Conservation (phyloP, 1,140 invertebrate species). For the Macrobrachium nipponense region DNA sequence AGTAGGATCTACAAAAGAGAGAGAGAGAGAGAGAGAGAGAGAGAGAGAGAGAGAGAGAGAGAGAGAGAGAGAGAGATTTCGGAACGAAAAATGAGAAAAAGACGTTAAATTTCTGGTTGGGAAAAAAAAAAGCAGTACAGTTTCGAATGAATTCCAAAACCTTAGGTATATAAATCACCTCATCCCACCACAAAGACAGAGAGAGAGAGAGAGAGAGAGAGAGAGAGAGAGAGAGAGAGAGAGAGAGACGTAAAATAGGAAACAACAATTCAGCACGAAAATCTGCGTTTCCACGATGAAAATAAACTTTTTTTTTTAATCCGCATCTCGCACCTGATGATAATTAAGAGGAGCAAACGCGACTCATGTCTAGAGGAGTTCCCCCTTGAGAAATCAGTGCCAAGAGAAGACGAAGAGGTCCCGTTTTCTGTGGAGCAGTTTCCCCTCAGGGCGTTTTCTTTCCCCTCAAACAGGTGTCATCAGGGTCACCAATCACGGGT, state of each 20-base stretch:
- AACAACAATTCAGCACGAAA: no score
- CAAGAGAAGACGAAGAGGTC: no score
- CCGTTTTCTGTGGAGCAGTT: no score
- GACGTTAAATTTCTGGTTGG: no score
- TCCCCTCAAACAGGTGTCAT: no score
- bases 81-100: no score
- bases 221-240: background rate
- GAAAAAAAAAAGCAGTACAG: background rate
- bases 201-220: background rate
- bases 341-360: background rate
- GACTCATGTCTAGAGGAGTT: background rate
- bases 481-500: no score
- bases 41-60: background rate
- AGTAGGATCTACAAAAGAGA: background rate
- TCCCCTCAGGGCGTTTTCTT: no score
- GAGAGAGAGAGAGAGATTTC: constrained; percentile 24
- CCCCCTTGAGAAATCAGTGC: no score
- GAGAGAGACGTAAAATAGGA: background rate
- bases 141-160: no score
- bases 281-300: background rate
- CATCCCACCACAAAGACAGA: background rate
- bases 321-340: background rate
- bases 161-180: background rate
- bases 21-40: background rate
- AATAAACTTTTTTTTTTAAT: background rate